Evolutionary conservation across 2,113 vertebrate species (phyloP).

Genomic region (Pimephales promelas): DNA sequence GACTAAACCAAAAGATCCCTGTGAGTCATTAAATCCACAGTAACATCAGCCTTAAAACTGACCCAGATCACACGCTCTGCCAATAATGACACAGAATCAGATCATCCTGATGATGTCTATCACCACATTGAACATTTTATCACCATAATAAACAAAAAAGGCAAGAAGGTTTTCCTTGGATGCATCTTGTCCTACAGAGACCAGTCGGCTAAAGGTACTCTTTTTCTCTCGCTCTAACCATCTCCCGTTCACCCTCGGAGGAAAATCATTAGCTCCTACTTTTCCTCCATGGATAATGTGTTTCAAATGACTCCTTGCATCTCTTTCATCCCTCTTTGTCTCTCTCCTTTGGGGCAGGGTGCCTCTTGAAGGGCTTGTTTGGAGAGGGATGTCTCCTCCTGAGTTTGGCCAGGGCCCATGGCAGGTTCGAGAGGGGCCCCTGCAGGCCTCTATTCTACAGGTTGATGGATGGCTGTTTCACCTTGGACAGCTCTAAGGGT

Average conservation of each 20-base stretch:
- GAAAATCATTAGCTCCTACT: constrained; percentile 31
- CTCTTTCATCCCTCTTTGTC: constrained; percentile 30
- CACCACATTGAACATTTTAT: constrained; percentile 18
- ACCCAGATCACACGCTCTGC: neutral
- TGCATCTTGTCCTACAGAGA: constrained; percentile 32
- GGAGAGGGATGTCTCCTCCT: constrained; percentile 41
- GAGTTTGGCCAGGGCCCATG: constrained; percentile 24
- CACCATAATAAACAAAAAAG: constrained; percentile 1
- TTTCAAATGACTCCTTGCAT: constrained; percentile 42
- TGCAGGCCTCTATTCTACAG: constrained; percentile 15
- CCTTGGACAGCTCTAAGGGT: constrained; percentile 10
- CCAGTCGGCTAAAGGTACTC: constrained; percentile 31
- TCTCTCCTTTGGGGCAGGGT: constrained; percentile 33
- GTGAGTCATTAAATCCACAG: constrained; percentile 21
- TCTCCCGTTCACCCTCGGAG: neutral
- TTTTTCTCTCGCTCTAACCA: neutral
- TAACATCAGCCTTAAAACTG: constrained; percentile 17
- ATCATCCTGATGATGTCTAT: neutral
- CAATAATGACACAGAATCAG: neutral
- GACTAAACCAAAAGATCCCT: constrained; percentile 5
- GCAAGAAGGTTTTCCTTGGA: neutral
- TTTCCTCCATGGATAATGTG: constrained; percentile 46
- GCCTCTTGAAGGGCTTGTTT: constrained; percentile 35
- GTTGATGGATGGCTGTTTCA: constrained; percentile 44
- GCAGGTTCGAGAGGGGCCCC: constrained; percentile 35